Base-by-base conservation (phyloP, 2,113 vertebrate species). In the Eurypyga helias region DNA sequence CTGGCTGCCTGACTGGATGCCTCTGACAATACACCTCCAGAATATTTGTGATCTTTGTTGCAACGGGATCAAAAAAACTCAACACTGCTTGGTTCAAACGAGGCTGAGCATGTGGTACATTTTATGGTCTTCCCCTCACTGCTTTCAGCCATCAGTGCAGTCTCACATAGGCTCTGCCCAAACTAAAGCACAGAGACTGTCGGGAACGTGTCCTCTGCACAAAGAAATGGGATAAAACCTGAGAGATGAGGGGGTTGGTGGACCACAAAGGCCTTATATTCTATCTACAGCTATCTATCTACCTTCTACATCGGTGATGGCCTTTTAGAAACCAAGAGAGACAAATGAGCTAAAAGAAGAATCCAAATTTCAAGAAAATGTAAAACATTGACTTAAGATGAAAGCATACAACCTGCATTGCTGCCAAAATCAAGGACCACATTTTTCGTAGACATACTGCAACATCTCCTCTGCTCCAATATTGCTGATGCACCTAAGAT, bases 61-160 rank as follows among this genome's bases (percentile, higher is more conserved):
- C 71, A 92, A 65, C 1, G 2, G 34, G 77, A 52, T 43, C 71
- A 97, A 54, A 77, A 18, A 84, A 34, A 3, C 3, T 31, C 65
- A 77, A 34, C 41, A 15, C 14, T 36, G 12, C 67, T 87, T 41
- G 43, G n/a, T 89, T 90, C 61, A 69, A 69, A 64, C 17, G 9
- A 70, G 89, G 34, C 64, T 4, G 51, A 96, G 36, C 71, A 91
- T 3, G 0, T 20, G 31, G 64, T n/a, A 41, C 90, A 83, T 70
- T 92, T 85, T 66, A 70, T 10, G n/a, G 29, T 61, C 26, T 89
- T 89, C 80, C 64, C 58, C 48, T 77, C 62, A 26, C 19, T 85
- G 60, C 20, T 88, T 75, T 93, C 93, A 95, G 96, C 92, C 96
- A 94, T 93, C 90, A 93, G 83, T 87, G 96, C 79, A 48, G 29